phyloP scores from a whole-genome alignment of 2,113 vertebrate genomes.

The Platichthys flesus region DNA sequence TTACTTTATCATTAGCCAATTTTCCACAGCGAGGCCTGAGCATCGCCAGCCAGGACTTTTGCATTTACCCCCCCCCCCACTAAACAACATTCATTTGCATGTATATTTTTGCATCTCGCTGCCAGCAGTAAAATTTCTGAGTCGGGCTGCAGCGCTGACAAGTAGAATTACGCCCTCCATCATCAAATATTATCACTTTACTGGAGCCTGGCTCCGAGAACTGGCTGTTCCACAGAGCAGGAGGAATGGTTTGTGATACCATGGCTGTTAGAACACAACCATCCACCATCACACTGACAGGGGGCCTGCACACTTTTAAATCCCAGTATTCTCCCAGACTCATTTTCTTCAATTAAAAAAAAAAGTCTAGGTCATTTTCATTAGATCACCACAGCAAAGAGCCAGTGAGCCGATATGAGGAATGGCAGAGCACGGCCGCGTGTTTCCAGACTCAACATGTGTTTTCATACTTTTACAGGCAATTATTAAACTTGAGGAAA shows the following conservation, averaged over 20 bases:
- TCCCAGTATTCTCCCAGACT: not conserved
- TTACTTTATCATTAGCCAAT: conserved; percentile 55
- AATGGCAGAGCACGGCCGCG: not conserved
- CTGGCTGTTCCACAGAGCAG: conserved; percentile 22
- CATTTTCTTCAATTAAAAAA: not conserved
- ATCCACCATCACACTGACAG: not conserved
- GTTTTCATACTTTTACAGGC: conserved; percentile 27
- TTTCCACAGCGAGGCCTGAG: conserved; percentile 34
- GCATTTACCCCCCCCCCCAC: conserved; percentile 16
- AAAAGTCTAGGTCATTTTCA: not conserved
- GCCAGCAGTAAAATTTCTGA: conserved; percentile 51
- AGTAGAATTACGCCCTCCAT: conserved; percentile 45
- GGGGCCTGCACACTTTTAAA: conserved; percentile 3
- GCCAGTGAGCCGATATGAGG: not conserved
- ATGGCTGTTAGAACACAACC: conserved; percentile 72
- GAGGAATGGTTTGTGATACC: conserved; percentile 20
- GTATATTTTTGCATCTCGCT: conserved; percentile 34
- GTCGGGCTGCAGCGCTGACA: conserved; percentile 20
- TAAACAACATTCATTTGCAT: conserved; percentile 44
- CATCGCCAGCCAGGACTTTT: conserved; percentile 24
- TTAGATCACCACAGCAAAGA: not conserved
- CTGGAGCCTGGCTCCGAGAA: conserved; percentile 15
- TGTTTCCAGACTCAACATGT: conserved; percentile 21
- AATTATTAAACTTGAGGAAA: conserved; percentile 34
- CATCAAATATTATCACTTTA: conserved; percentile 37